Evolutionary conservation across 2,797 vertebrate species (phyloP), one percentile per base, ranked within the genome.

Genomic region (Chelonia mydas): DNA sequence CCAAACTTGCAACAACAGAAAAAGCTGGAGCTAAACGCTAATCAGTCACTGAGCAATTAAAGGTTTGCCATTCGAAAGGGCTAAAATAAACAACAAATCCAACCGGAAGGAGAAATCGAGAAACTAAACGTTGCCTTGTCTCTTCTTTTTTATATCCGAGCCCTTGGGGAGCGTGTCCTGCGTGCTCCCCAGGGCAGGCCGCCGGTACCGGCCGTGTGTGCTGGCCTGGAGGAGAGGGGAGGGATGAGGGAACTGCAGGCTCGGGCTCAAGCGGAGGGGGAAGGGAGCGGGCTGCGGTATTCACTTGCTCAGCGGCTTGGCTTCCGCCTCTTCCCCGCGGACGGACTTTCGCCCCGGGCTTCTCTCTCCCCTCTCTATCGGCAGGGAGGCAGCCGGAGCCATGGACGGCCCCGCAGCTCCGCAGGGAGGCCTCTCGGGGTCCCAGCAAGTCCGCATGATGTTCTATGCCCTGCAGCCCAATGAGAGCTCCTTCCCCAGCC

Each of bases 391-490:
- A 15, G 59, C 59, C 59, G 85, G 82, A 78, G 78, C 59, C 9
- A 3, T 47, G 95, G 95, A 91, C 87, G 27, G 91, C 81, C 7
- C 81, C 31, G 47, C 93, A n/a, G 95, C 81, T 1, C 55, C 19
- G 15, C 87, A 94, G 78, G 74, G 84, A 84, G 57, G 84, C 87
- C 17, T 54, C 72, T 94, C 97, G 3, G 13, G 98, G 89, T 98
- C 97, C 19, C 96, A 98, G 90, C 98, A 98, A 49, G 11, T 98
- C 92, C 98, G 99, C 27, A 90, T 98, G 92, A 89, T 99, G 92
- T 99, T 99, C 92, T 98, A 98, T 81, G 91, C 97, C 85, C 96
- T 99, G 94, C 98, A 98, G 2, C 99, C 99, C 57, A 98, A 97
- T 9, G 99, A 99, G 90, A 98, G 99, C 7, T 98, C 98, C 5